Evolutionary conservation across 2,888 invertebrate genomes (phyloP).

Genomic region (Bhutanitis thaidina): DNA sequence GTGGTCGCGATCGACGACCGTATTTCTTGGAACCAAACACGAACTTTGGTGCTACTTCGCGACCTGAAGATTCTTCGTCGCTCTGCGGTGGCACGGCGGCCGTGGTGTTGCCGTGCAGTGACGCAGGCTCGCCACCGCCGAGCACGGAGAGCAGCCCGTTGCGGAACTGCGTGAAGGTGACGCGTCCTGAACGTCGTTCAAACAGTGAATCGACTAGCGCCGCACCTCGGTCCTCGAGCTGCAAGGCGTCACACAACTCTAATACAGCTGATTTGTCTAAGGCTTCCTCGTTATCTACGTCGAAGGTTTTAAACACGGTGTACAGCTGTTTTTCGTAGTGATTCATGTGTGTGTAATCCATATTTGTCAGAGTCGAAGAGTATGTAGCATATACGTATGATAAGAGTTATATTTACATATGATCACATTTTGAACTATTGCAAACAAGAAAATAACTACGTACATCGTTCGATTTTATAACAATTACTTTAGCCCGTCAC

Average conservation of each 20-base stretch:
- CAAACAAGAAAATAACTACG: conserved; percentile 22
- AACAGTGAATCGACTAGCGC: conserved; percentile 82
- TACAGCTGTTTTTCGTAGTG: conserved; percentile 91
- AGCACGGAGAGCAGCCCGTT: conserved; percentile 86
- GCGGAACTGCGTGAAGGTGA: conserved; percentile 87
- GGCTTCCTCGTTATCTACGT: conserved; percentile 84
- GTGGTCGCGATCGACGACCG: conserved; percentile 85
- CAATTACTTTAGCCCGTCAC: conserved; percentile 2
- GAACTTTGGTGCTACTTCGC: conserved; percentile 86
- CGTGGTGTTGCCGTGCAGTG: conserved; percentile 28
- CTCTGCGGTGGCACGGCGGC: conserved; percentile 36
- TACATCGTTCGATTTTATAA: background rate
- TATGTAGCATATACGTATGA: background rate
- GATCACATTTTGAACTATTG: conserved; percentile 27
- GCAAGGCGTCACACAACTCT: conserved; percentile 86
- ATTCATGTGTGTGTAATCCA: conserved; percentile 77
- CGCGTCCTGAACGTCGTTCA: conserved; percentile 64
- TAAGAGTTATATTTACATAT: conserved; percentile 11
- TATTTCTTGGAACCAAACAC: conserved; percentile 88
- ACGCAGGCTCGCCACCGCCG: conserved; percentile 68
- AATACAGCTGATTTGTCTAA: conserved; percentile 83
- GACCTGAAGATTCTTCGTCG: conserved; percentile 81
- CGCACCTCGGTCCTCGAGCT: conserved; percentile 86
- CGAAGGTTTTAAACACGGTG: conserved; percentile 89
- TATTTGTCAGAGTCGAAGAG: conserved; percentile 28